Conservation (phyloP, 1,140 invertebrate species). For the Rhopalosiphum maidis region DNA sequence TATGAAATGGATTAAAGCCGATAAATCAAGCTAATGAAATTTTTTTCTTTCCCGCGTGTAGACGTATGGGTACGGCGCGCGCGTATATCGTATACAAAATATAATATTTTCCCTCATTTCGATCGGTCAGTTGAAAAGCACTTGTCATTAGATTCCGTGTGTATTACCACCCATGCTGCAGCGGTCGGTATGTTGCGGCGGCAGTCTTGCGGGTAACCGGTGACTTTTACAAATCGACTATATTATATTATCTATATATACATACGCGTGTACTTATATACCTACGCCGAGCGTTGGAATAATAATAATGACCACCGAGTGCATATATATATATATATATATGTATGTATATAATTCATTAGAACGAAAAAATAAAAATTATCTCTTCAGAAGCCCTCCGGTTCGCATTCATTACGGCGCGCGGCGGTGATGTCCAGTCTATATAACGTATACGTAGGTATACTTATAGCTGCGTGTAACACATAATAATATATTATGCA, state of each 20-base stretch:
- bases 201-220: conserved; percentile 10
- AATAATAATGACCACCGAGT: neutral
- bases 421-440: neutral
- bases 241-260: neutral
- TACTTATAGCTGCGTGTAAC: neutral
- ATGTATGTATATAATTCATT: conserved; percentile 29
- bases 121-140: conserved; percentile 50
- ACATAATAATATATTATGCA: too few species aligned
- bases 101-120: conserved; percentile 25
- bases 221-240: conserved; percentile 56
- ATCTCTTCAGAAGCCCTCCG: conserved; percentile 40
- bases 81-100: neutral
- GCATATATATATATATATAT: neutral
- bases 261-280: neutral
- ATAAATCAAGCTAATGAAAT: conserved; percentile 50
- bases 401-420: conserved; percentile 37
- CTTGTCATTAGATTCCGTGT: conserved; percentile 50
- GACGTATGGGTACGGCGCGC: neutral
- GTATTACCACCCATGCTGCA: conserved; percentile 47
- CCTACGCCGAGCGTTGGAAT: neutral
- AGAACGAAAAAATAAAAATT: neutral
- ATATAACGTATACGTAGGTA: neutral
- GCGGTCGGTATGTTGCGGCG: neutral
- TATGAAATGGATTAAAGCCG: conserved; percentile 40
- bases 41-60: neutral